Percentiles rank a stretch among this genome's conserved stretches.
Evolutionary conservation across 2,113 vertebrate genomes (phyloP).

Genomic region (Hypomesus transpacificus): DNA sequence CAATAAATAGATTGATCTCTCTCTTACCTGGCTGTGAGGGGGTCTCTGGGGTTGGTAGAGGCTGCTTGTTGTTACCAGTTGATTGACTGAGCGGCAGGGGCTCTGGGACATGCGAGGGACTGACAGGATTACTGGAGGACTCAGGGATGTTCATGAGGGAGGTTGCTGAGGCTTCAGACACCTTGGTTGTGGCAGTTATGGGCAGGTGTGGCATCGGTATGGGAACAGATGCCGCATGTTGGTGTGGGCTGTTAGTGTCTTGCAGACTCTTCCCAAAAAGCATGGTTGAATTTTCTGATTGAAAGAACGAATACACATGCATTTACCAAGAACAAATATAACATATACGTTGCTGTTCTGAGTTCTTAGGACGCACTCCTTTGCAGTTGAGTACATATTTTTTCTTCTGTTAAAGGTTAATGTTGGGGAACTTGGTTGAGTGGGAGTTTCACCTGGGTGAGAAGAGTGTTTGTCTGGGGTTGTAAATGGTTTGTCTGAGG

Average conservation of each 20-base stretch:
- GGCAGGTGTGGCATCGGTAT: conserved; percentile 86
- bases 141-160: conserved; percentile 59
- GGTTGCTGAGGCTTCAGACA: conserved; percentile 67
- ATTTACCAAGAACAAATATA: too few species aligned
- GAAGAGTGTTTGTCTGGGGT: background rate
- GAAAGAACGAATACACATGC: conserved; percentile 2
- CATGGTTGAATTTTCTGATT: conserved; percentile 55
- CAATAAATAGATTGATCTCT: conserved; percentile 7
- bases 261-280: conserved; percentile 59
- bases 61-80: conserved; percentile 51
- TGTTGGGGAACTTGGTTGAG: background rate
- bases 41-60: conserved; percentile 60
- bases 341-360: too few species aligned
- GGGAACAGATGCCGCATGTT: conserved; percentile 72
- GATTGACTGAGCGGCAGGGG: conserved; percentile 46
- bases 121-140: conserved; percentile 58
- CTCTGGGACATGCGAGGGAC: conserved; percentile 47
- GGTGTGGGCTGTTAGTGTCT: conserved; percentile 54
- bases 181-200: conserved; percentile 85
- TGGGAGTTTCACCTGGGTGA: background rate
- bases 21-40: conserved; percentile 69
- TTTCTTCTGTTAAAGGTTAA: background rate
- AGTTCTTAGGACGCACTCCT: background rate
- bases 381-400: background rate
- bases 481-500: conserved; percentile 51